Percentiles rank a stretch among this genome's conserved stretches.
phyloP scores from a whole-genome alignment of 2,113 vertebrate species.

The Catharus fuscescens region DNA sequence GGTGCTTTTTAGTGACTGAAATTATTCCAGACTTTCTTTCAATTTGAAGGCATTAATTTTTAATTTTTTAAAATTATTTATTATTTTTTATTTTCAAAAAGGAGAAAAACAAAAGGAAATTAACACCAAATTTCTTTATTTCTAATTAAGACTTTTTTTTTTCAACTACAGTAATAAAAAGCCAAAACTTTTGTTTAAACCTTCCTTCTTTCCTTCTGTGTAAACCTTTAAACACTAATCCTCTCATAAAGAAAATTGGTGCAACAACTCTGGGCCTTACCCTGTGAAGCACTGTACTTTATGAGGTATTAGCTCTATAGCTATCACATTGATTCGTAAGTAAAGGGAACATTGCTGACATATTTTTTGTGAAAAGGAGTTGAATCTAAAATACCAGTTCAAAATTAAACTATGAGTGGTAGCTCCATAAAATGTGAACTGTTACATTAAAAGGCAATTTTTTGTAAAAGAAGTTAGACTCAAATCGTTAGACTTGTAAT shows the following conservation, averaged over 20 bases:
- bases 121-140: background rate
- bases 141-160: background rate
- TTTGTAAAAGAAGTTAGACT: background rate
- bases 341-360: background rate
- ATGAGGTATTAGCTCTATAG: background rate
- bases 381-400: background rate
- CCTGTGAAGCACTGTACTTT: background rate
- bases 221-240: background rate
- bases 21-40: constrained; percentile 1
- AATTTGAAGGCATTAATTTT: background rate
- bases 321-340: constrained; percentile 1
- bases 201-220: background rate
- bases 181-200: background rate
- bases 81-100: background rate
- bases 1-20: background rate
- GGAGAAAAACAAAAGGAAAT: fast-evolving
- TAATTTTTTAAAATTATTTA: background rate
- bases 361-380: background rate
- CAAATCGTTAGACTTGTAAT: background rate
- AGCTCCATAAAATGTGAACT: background rate
- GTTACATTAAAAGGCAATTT: background rate
- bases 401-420: background rate
- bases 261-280: background rate
- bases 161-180: background rate
- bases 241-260: background rate